phyloP scores from a whole-genome alignment of 2,113 vertebrate genomes.

The Tretioscincus oriximinensis region DNA sequence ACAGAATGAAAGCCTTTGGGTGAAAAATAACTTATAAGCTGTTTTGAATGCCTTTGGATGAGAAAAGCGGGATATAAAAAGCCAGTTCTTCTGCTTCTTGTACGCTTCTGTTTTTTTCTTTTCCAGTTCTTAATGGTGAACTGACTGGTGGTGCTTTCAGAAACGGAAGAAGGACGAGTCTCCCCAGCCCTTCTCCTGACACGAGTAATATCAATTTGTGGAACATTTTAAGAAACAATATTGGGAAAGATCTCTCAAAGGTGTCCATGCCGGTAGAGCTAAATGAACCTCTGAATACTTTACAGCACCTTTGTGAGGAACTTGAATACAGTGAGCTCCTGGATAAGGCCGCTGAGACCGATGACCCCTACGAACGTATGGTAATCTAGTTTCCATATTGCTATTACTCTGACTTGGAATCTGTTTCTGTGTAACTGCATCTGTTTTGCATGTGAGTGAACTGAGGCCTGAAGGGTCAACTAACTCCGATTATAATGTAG shows the following conservation, averaged over 20 bases:
- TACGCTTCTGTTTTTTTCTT: slow-evolving; percentile 24
- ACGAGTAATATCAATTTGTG: slow-evolving; percentile 98
- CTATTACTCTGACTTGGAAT: background rate
- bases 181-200: slow-evolving; percentile 91
- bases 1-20: no score
- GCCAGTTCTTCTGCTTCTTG: background rate
- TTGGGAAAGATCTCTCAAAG: slow-evolving; percentile 97
- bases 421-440: background rate
- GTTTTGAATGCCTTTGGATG: no score
- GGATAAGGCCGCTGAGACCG: slow-evolving; percentile 93
- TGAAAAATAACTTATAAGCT: no score
- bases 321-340: slow-evolving; percentile 97
- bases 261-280: slow-evolving; percentile 99
- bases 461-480: background rate
- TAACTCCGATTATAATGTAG: no score
- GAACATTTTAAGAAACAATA: slow-evolving; percentile 99
- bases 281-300: slow-evolving; percentile 96
- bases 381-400: slow-evolving; percentile 70
- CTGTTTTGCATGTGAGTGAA: background rate
- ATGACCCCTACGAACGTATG: slow-evolving; percentile 95
- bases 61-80: no score
- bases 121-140: slow-evolving; percentile 91
- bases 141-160: slow-evolving; percentile 90
- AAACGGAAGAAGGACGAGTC: slow-evolving; percentile 90
- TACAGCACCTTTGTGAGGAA: slow-evolving; percentile 98